A percentile compares a stretch with the other conserved stretches of the same genome.
phyloP scores from a whole-genome alignment of 2,888 invertebrate species.

The Myopa testacea region DNA sequence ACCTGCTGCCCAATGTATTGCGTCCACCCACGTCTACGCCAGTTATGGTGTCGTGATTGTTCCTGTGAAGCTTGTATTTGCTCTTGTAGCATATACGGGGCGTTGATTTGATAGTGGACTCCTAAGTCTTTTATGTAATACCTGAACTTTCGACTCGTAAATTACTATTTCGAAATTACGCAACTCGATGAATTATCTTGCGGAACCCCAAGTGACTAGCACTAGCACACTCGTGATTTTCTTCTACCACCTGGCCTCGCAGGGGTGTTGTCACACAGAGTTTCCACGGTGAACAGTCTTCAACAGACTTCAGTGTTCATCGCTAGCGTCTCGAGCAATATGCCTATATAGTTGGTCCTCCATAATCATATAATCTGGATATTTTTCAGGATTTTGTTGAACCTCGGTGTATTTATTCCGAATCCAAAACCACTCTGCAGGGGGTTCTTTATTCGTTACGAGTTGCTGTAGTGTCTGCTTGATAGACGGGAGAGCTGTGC shows the following conservation, averaged over 20 bases:
- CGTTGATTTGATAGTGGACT: background rate
- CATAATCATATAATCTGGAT: conserved; percentile 2
- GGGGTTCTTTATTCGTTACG: too few species aligned
- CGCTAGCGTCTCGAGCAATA: background rate
- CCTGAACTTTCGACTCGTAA: background rate
- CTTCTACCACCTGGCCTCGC: conserved; percentile 1
- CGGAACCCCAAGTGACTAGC: background rate
- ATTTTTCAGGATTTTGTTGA: background rate
- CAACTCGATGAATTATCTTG: background rate
- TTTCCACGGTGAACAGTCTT: conserved; percentile 25
- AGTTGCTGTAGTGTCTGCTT: too few species aligned
- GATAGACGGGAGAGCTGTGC: background rate
- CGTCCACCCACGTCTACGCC: conserved; percentile 14
- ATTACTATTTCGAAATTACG: conserved; percentile 30
- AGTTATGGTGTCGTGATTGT: conserved; percentile 9
- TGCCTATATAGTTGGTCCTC: conserved; percentile 11
- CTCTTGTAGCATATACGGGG: background rate
- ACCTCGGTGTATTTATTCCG: too few species aligned
- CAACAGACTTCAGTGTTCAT: too few species aligned
- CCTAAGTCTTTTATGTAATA: background rate
- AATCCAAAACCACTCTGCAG: too few species aligned
- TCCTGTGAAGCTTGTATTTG: conserved; percentile 2
- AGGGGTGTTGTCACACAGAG: conserved; percentile 1
- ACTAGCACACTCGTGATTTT: conserved; percentile 10
- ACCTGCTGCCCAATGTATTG: conserved; percentile 1